Evolutionary conservation across 2,888 invertebrate species (phyloP), one percentile per base, ranked within the genome.

Genomic region (Cecidostiba fungosa): DNA sequence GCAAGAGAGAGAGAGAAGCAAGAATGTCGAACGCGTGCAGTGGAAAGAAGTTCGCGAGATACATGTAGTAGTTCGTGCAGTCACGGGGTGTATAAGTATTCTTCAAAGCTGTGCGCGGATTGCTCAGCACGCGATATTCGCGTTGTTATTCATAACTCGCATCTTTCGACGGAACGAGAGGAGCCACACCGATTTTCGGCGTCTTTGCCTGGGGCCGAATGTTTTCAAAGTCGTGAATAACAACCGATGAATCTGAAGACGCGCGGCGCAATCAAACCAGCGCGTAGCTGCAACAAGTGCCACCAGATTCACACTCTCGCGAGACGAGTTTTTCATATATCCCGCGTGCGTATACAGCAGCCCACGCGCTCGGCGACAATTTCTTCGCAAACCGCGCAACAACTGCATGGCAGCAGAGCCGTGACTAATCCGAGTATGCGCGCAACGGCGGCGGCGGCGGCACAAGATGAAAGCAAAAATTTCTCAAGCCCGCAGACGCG

Each of bases 101-200:
- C 76, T 69, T 76, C 32, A 72, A 59, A 77, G 43, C 62, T 2
- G 16, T 12, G 78, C 74, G 73, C 80, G 50, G 84, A 86, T 82
- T 79, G 77, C 83, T 62, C 80, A 62, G 77, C 82, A 74, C 76
- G 81, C 78, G 70, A 82, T 70, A 70, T 77, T n/a, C n/a, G n/a
- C n/a, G n/a, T n/a, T n/a, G n/a, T n/a, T n/a, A n/a, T n/a, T n/a
- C n/a, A n/a, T n/a, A n/a, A n/a, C 39, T 50, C 69, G 47, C n/a
- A 36, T 19, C 16, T 59, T 39, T 77, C 39, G 26, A 26, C 32
- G 72, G 19, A 14, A 59, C 29, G 32, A 77, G 4, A 16, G 10
- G 54, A 50, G 16, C 16, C 50, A 3, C 36, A 3, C 36, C 6
- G 5, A 5, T 36, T 36, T 50, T 50, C 16, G 50, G 50, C 16